Base-by-base conservation (phyloP, 2,888 invertebrate genomes). In the Tanypteryx hageni region DNA sequence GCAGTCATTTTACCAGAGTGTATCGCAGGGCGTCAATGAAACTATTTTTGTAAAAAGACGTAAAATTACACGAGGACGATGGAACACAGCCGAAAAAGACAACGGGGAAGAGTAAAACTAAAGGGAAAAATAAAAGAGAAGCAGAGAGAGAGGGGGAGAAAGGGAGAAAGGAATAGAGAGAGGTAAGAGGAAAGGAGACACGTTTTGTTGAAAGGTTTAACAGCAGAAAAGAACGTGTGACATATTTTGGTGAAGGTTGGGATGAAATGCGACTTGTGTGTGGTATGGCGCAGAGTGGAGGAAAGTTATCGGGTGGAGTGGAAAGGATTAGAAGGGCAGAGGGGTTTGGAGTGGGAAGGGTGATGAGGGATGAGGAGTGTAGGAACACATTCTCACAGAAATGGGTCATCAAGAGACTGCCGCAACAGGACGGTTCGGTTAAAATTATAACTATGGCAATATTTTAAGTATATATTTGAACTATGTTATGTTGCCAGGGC, bases 161-260 rank as follows among this genome's bases (percentile, higher is more conserved):
- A 31, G n/a, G 8, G 18, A 31, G 83, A 83, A 8, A 18, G 18
- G 18, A 18, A 9, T 3, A 14, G n/a, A 83, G n/a, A 83, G 31
- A 18, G 27, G 57, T 9, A 13, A 44, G 83, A n/a, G 56, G 13
- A n/a, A 83, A 83, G 83, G 11, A 44, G 83, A 83, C 83, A 83
- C 83, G 57, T 83, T 83, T 83, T 83, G 57, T 44, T 83, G 83
- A 83, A 57, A 83, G 83, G 83, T 83, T 83, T 83, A 83, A 57
- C 83, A n/a, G 9, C 56, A 11, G 83, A 82, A 57, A 57, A 57
- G 56, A 44, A 83, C 83, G 83, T 83, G 83, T 18, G 83, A 83
- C 83, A 83, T 57, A 83, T 83, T 83, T 83, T 57, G 83, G 83
- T 56, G 83, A 56, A 83, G 83, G 83, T 31, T 11, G 31, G 82